phyloP scores from a whole-genome alignment of 2,113 vertebrate species.

The Cebidichthys violaceus region DNA sequence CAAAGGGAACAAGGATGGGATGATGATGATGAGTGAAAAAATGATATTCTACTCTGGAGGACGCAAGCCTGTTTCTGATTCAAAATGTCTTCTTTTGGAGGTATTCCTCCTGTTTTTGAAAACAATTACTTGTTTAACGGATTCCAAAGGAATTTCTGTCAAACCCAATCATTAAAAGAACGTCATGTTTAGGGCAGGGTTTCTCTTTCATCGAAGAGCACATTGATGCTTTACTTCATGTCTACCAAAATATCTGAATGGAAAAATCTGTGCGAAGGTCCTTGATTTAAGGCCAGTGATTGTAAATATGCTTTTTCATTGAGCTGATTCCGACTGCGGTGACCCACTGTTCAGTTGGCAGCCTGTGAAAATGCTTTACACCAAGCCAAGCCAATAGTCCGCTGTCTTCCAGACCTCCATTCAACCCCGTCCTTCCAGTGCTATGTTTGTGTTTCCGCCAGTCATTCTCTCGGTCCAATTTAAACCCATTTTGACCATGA shows the following conservation, averaged over 20 bases:
- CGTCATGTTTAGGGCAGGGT: not conserved
- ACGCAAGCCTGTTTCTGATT: not conserved
- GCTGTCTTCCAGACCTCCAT: slow-evolving; percentile 6
- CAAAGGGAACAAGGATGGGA: slow-evolving; percentile 26
- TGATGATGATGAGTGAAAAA: slow-evolving; percentile 38
- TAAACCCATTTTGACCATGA: slow-evolving; percentile 30
- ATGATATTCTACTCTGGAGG: not conserved
- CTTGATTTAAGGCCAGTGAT: not conserved
- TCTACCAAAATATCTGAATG: slow-evolving; percentile 2
- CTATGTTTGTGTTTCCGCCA: not conserved
- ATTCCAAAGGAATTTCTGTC: not conserved
- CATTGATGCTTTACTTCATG: not conserved
- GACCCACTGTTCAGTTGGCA: slow-evolving; percentile 9
- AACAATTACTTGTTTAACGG: not conserved
- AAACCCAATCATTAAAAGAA: not conserved
- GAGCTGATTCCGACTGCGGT: not conserved
- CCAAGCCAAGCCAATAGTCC: not conserved
- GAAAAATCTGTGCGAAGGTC: slow-evolving; percentile 4
- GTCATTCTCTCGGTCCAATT: slow-evolving; percentile 14
- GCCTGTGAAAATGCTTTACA: not conserved
- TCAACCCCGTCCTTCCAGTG: not conserved
- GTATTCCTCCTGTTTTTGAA: not conserved
- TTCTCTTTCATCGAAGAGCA: not conserved
- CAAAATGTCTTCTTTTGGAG: not conserved
- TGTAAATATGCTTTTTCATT: slow-evolving; percentile 32